Evolutionary conservation across 1,140 invertebrate genomes (phyloP).

Genomic region (Ostrea edulis): DNA sequence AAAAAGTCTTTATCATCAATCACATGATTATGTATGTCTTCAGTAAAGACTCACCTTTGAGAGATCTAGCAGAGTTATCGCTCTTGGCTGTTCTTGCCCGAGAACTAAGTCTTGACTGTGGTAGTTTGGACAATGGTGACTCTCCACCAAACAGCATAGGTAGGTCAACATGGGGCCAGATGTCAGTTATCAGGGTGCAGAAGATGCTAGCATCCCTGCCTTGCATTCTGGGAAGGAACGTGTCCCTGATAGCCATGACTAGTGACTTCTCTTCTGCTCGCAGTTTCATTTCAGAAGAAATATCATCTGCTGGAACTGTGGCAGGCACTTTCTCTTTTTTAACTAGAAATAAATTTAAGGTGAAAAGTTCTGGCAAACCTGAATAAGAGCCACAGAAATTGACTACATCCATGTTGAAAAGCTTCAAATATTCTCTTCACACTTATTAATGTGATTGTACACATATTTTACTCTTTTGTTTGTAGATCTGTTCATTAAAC

Average conservation of each 20-base stretch:
- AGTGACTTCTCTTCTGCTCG: conserved; percentile 72
- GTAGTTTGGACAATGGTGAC: conserved; percentile 58
- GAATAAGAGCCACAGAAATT: background rate
- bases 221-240: conserved; percentile 74
- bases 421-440: too few species aligned
- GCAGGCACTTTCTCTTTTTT: background rate
- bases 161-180: conserved; percentile 74
- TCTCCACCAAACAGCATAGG: conserved; percentile 73
- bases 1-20: too few species aligned
- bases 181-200: conserved; percentile 70
- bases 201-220: conserved; percentile 74
- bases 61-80: conserved; percentile 64
- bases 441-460: too few species aligned
- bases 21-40: too few species aligned
- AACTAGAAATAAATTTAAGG: background rate
- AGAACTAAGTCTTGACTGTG: conserved; percentile 59
- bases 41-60: conserved; percentile 65
- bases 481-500: too few species aligned
- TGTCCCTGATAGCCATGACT: conserved; percentile 73
- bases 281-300: conserved; percentile 45
- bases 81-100: conserved; percentile 68
- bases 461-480: too few species aligned
- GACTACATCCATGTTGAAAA: background rate
- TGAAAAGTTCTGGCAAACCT: background rate
- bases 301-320: background rate